Evolutionary conservation across 2,888 invertebrate species (phyloP).

Genomic region (Caenorhabditis afra): DNA sequence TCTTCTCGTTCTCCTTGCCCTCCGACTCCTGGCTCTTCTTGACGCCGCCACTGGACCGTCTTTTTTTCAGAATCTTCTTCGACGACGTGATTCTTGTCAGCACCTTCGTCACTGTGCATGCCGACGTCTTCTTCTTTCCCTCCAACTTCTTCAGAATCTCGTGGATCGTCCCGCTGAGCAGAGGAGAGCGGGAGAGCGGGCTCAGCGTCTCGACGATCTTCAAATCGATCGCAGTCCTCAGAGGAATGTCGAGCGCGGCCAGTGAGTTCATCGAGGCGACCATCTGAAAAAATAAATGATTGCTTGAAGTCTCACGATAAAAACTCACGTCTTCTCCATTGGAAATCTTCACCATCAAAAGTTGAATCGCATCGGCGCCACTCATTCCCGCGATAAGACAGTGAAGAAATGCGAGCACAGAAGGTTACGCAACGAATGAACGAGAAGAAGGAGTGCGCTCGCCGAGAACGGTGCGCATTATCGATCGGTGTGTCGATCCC

Average conservation of each 20-base stretch:
- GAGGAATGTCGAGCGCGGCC: slow-evolving; percentile 8
- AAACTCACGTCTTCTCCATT: slow-evolving; percentile 24
- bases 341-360: slow-evolving; percentile 1
- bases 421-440: too few species aligned
- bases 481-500: too few species aligned
- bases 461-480: too few species aligned
- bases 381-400: background rate
- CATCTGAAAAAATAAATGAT: slow-evolving; percentile 24
- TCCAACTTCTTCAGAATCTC: slow-evolving; percentile 44
- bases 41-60: slow-evolving; percentile 11
- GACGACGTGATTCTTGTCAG: background rate
- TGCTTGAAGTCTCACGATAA: background rate
- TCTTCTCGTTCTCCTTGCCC: background rate
- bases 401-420: too few species aligned
- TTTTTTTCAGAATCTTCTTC: slow-evolving; percentile 11
- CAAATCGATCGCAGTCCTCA: slow-evolving; percentile 2
- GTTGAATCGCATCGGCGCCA: background rate
- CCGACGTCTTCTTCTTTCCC: slow-evolving; percentile 10
- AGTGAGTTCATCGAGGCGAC: slow-evolving; percentile 9
- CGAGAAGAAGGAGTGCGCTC: too few species aligned
- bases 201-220: slow-evolving; percentile 3
- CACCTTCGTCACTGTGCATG: background rate
- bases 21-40: slow-evolving; percentile 8
- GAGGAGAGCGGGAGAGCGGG: slow-evolving; percentile 8
- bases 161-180: slow-evolving; percentile 23